Evolutionary conservation across 64 coral and sea anemone genomes (phyloP).

Genomic region (Actinia equina): DNA sequence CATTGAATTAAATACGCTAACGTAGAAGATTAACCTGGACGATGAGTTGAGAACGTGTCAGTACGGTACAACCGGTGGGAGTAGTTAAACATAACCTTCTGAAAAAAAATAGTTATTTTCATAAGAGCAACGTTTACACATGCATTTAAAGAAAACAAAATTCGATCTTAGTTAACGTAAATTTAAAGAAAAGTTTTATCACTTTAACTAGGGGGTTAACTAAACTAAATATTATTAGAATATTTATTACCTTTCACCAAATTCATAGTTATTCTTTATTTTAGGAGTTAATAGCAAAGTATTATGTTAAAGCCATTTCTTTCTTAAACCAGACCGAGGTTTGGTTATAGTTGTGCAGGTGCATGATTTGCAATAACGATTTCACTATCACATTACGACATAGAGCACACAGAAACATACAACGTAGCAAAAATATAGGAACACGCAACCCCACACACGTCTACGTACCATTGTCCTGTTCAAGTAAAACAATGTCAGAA

Average conservation of each 20-base stretch:
- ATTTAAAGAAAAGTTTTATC: not conserved
- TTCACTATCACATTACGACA: not conserved
- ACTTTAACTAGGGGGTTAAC: not conserved
- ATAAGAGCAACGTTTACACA: not conserved
- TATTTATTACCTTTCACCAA: not conserved
- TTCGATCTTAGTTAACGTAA: not conserved
- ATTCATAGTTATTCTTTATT: not conserved
- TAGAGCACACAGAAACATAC: not conserved
- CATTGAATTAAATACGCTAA: not conserved
- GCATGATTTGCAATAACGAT: not conserved
- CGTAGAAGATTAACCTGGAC: not conserved
- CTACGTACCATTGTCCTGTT: constrained; percentile 88
- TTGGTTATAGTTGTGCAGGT: not conserved
- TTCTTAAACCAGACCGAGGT: not conserved
- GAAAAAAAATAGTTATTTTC: constrained; percentile 12
- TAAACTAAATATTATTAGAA: not conserved
- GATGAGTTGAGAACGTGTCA: not conserved
- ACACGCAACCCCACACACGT: not conserved
- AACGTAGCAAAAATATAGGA: not conserved
- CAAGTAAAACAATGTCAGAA: constrained; percentile 75
- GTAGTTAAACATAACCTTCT: constrained; percentile 19
- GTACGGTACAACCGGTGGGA: not conserved
- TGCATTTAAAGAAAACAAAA: constrained; percentile 19
- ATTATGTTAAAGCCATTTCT: not conserved
- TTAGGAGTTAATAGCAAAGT: not conserved